A percentile compares a stretch with the other conserved stretches of the same genome.
Conservation (phyloP, 2,113 vertebrate species). For the Herpetotheres cachinnans region DNA sequence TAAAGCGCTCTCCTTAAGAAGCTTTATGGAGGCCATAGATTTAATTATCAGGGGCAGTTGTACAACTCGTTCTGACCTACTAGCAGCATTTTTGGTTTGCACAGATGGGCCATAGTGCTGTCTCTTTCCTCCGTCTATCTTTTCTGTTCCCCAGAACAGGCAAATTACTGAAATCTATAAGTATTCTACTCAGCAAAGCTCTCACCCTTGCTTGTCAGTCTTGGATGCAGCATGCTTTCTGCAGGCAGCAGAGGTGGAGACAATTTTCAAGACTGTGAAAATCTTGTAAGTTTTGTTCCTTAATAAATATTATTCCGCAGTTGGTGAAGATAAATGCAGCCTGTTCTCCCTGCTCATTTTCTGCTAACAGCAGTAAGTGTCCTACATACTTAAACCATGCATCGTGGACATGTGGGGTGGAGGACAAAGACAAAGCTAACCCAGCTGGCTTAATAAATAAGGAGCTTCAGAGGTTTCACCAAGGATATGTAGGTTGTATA, state of each 20-base stretch:
- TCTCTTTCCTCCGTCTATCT: constrained; percentile 8
- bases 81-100: constrained; percentile 41
- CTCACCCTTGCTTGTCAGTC: constrained; percentile 42
- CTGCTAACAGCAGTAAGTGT: neutral
- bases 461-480: neutral
- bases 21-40: constrained; percentile 60
- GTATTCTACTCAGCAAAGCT: constrained; percentile 38
- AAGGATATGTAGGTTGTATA: neutral
- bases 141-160: neutral
- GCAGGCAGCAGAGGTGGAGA: neutral
- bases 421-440: neutral
- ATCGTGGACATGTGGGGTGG: fast-evolving
- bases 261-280: constrained; percentile 40
- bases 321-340: neutral
- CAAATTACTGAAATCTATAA: constrained; percentile 31
- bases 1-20: constrained; percentile 43
- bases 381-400: neutral
- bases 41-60: constrained; percentile 60
- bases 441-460: neutral
- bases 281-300: neutral
- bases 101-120: constrained; percentile 45
- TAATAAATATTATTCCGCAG: constrained; percentile 28
- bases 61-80: constrained; percentile 47
- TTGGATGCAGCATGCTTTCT: constrained; percentile 13
- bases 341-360: constrained; percentile 20